Evolutionary conservation across 92 coral and sea anemone genomes (phyloP).

Genomic region (Muricea muricata): DNA sequence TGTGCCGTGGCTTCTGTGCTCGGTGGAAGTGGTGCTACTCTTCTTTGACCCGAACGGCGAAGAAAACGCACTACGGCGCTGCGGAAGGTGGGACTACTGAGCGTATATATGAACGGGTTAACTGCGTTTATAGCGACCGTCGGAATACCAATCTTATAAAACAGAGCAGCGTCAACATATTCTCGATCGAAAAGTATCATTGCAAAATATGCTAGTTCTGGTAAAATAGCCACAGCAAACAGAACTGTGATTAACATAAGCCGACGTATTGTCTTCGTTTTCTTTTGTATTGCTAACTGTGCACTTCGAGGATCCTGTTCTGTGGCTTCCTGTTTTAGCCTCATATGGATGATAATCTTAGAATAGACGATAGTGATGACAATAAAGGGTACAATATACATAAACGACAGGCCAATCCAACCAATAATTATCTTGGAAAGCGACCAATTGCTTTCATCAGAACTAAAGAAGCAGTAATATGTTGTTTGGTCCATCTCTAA

Average conservation of each 20-base stretch:
- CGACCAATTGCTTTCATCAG: background rate
- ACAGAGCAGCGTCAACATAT: background rate
- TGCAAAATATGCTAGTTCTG: slow-evolving; percentile 18
- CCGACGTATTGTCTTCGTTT: background rate
- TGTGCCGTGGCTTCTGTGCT: no score
- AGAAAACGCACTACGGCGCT: background rate
- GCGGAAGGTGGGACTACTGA: slow-evolving; percentile 9
- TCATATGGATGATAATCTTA: background rate
- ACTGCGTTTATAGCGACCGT: slow-evolving; percentile 6
- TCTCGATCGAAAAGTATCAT: background rate
- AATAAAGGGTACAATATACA: background rate
- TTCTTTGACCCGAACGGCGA: no score
- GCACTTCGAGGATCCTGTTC: background rate
- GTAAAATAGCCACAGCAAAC: background rate
- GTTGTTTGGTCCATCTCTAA: background rate
- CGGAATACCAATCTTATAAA: slow-evolving; percentile 5
- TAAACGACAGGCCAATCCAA: background rate
- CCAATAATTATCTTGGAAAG: background rate
- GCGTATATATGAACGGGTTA: slow-evolving; percentile 23
- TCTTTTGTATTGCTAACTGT: background rate
- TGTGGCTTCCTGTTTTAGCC: background rate
- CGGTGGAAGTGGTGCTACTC: no score
- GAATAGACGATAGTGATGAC: background rate
- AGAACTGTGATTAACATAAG: background rate
- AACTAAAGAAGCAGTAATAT: background rate